Percentiles rank a stretch among this genome's conserved stretches.
Conservation (phyloP, 2,113 vertebrate genomes). For the Cryptotis parvus region DNA sequence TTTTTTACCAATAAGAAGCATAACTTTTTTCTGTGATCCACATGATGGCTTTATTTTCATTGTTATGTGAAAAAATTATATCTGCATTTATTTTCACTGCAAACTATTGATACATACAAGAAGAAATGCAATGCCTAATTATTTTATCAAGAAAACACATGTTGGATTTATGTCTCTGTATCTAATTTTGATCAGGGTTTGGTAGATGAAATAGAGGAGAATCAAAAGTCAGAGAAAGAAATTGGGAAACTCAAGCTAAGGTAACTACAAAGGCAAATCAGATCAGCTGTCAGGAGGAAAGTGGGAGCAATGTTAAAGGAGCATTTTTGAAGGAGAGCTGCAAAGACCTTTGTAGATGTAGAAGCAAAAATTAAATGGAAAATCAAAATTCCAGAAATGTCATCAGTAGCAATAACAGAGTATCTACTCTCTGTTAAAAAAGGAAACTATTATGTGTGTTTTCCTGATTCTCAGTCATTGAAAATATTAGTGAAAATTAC, state of each 20-base stretch:
- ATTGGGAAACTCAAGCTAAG: not conserved
- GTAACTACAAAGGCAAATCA: too few relatives aligned
- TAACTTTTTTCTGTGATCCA: too few relatives aligned
- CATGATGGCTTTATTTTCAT: too few relatives aligned
- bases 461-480: not conserved
- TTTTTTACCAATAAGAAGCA: too few relatives aligned
- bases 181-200: not conserved
- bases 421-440: not conserved
- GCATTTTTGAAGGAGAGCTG: not conserved
- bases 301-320: not conserved
- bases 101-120: not conserved
- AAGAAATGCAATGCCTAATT: not conserved
- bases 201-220: not conserved
- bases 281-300: not conserved
- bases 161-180: not conserved
- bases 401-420: too few relatives aligned
- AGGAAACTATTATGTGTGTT: rapidly evolving
- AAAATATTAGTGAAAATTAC: not conserved
- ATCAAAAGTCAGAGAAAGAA: not conserved
- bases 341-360: not conserved
- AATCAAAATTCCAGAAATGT: not conserved
- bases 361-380: not conserved
- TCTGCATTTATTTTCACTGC: not conserved
- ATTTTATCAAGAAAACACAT: not conserved
- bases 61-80: not conserved